A percentile compares a stretch with the other conserved stretches of the same genome.
Evolutionary conservation across 2,888 invertebrate genomes (phyloP).

Genomic region (Meghimatium bilineatum): DNA sequence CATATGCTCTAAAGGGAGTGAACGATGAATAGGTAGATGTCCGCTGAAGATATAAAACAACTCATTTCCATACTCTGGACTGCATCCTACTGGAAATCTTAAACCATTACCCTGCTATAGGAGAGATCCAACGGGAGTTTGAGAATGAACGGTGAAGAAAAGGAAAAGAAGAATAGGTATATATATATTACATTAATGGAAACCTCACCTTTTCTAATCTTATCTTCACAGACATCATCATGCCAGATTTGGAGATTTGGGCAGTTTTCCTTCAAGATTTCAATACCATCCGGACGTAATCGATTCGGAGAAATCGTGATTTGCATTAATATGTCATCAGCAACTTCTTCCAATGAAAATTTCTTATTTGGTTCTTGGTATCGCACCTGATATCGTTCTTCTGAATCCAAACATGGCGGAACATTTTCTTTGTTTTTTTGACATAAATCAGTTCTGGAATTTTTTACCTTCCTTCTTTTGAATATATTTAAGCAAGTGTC

Average conservation of each 20-base stretch:
- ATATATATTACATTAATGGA: background rate
- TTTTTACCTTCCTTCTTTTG: background rate
- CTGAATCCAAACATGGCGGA: background rate
- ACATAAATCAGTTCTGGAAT: background rate
- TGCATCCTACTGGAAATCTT: no score
- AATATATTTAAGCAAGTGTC: background rate
- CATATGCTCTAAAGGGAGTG: no score
- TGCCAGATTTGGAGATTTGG: background rate
- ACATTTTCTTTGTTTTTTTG: conserved; percentile 3
- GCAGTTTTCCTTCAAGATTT: background rate
- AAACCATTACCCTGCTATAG: no score
- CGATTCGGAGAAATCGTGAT: background rate
- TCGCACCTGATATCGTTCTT: background rate
- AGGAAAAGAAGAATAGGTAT: background rate
- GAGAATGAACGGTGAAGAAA: no score
- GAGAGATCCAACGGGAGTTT: no score
- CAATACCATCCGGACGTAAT: background rate
- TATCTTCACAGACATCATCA: background rate
- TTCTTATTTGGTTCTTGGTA: background rate
- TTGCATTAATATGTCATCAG: background rate
- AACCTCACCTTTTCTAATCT: background rate
- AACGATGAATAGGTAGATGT: no score
- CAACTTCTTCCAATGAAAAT: background rate
- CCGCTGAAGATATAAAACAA: no score
- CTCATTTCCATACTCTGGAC: no score